Evolutionary conservation across 2,888 invertebrate species (phyloP).

Genomic region (Leptopilina drosophilae): DNA sequence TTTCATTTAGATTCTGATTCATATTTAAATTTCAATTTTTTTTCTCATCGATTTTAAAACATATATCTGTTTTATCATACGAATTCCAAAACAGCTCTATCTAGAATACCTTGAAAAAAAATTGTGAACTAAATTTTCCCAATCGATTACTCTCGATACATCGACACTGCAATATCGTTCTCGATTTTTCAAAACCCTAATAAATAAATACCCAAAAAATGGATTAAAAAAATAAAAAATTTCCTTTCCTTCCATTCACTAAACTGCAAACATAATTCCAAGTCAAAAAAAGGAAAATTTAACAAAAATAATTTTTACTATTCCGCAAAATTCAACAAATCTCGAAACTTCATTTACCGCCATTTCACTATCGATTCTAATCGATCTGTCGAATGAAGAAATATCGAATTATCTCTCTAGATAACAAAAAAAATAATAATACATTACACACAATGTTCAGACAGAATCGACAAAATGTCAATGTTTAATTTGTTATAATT

Average conservation of each 20-base stretch:
- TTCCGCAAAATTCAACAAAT: too few relatives aligned
- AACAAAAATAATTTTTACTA: too few relatives aligned
- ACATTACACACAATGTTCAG: not conserved
- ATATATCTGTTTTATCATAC: slow-evolving; percentile 2
- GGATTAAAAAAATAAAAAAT: too few relatives aligned
- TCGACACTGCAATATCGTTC: not conserved
- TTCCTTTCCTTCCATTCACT: too few relatives aligned
- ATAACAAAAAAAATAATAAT: not conserved
- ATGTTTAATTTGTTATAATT: slow-evolving; percentile 3
- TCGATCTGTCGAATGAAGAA: too few relatives aligned
- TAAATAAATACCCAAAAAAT: not conserved
- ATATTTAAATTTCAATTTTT: not conserved
- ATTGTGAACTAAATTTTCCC: not conserved
- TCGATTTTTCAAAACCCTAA: not conserved
- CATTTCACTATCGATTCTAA: too few relatives aligned
- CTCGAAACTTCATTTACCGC: too few relatives aligned
- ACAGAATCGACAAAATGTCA: slow-evolving; percentile 31
- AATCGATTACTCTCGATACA: slow-evolving; percentile 37
- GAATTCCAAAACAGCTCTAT: not conserved
- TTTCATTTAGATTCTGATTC: not conserved
- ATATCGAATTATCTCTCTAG: not conserved
- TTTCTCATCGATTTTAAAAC: not conserved
- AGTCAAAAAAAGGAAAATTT: too few relatives aligned
- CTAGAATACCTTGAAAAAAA: slow-evolving; percentile 12
- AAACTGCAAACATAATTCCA: too few relatives aligned